A percentile compares a stretch with the other conserved stretches of the same genome.
Conservation (phyloP, 2,888 invertebrate genomes). For the Lepeophtheirus nordmannii region DNA sequence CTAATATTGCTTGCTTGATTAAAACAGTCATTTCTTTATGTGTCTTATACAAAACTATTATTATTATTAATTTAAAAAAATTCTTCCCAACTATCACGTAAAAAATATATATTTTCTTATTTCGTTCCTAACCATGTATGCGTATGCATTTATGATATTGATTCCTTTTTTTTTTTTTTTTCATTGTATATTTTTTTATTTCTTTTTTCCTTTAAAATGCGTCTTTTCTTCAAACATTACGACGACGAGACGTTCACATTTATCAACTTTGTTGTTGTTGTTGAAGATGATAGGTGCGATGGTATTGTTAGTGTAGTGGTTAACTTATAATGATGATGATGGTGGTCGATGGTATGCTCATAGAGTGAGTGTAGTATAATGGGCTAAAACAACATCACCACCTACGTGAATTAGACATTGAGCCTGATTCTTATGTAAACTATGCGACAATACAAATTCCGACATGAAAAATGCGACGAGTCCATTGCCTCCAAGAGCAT, state of each 20-base stretch:
- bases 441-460: slow-evolving; percentile 74
- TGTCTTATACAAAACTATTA: neutral
- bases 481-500: slow-evolving; percentile 80
- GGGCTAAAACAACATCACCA: slow-evolving; percentile 75
- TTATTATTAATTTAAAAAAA: slow-evolving; percentile 4
- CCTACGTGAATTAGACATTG: slow-evolving; percentile 90
- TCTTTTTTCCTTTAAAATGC: too few relatives aligned
- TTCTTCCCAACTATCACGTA: neutral
- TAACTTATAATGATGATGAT: too few relatives aligned
- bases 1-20: slow-evolving; percentile 8
- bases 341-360: too few relatives aligned
- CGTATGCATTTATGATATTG: too few relatives aligned
- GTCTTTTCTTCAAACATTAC: too few relatives aligned
- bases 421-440: slow-evolving; percentile 91
- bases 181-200: too few relatives aligned
- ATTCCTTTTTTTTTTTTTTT: too few relatives aligned
- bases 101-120: neutral
- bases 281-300: too few relatives aligned
- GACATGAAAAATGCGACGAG: slow-evolving; percentile 85
- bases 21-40: neutral
- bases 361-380: slow-evolving; percentile 40
- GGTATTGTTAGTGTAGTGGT: too few relatives aligned
- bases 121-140: neutral
- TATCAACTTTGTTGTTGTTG: too few relatives aligned
- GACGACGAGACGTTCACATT: too few relatives aligned